Evolutionary conservation across 2,888 invertebrate genomes (phyloP), one percentile per base, ranked within the genome.

Genomic region (Apomyelois bistriatella): DNA sequence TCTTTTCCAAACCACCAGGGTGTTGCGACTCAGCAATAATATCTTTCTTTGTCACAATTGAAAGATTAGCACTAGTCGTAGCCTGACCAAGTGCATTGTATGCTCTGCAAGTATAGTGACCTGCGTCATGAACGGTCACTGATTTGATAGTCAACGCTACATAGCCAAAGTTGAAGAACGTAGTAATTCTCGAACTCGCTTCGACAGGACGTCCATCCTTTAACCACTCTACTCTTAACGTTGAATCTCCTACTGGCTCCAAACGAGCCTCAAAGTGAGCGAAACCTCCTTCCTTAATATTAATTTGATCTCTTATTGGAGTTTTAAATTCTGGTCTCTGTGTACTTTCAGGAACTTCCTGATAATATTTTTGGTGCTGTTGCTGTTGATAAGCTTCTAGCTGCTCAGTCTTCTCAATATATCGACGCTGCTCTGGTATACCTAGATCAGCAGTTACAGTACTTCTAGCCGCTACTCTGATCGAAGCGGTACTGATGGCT

Each of bases 261-360:
- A 98, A 93, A 61, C 98, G 94, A 64, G 98, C 97, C 91, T 98
- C 98, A 74, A 98, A 98, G 78, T 98, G 98, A 64, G 98, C 97
- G 73, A 97, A 97, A 62, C 97, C 97, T 64, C 97, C 97, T 91
- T 98, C 98, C 72, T 95, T 94, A 72, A 97, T 93, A 74, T 94
- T 94, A 51, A 94, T 85, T 89, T 97, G 97, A 85, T 97, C 96
- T 82, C 95, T 96, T 61, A 97, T 96, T 41, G 96, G 96, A 30
- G 96, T 94, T 84, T 96, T 96, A 80, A 97, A 97, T 86, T 95
- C 95, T 55, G 97, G 97, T 66, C 94, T 94, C 62, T 94, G 93
- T 40, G 93, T 93, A 70, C 95, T 94, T 84, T 97, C 97, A 40
- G 95, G 95, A 54, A 93, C 92, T 85, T 97, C 96, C 70, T 95